Evolutionary conservation across 2,797 vertebrate species (phyloP).

Genomic region (Xenopus petersii): DNA sequence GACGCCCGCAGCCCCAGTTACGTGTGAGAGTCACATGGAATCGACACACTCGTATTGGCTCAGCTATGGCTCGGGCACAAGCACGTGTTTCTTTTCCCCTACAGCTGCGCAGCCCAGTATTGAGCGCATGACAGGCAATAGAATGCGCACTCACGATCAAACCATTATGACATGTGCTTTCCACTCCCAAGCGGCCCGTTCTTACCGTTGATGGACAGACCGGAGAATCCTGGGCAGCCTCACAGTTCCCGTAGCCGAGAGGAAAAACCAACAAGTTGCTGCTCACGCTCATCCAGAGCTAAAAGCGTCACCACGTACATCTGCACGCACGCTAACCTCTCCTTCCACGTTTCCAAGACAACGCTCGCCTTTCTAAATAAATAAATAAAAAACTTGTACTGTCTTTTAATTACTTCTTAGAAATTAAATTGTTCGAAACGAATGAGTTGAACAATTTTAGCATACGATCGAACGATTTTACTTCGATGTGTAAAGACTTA

Average conservation of each 20-base stretch:
- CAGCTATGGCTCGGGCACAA: not conserved
- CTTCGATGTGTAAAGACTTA: too few relatives aligned
- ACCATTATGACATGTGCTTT: too few relatives aligned
- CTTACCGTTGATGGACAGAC: constrained; percentile 37
- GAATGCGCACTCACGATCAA: not conserved
- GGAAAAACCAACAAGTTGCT: constrained; percentile 70
- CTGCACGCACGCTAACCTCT: constrained; percentile 29
- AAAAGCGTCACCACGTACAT: constrained; percentile 91
- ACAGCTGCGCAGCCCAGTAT: not conserved
- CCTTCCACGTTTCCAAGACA: constrained; percentile 65
- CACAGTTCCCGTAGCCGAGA: constrained; percentile 53
- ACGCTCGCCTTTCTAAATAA: constrained; percentile 50
- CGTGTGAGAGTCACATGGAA: not conserved
- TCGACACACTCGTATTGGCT: not conserved
- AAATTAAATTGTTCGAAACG: too few relatives aligned
- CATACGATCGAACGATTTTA: too few relatives aligned
- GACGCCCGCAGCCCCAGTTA: not conserved
- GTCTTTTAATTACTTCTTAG: too few relatives aligned
- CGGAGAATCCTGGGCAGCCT: constrained; percentile 46
- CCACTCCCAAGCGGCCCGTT: not conserved
- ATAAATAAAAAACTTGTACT: too few relatives aligned
- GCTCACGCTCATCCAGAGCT: constrained; percentile 92
- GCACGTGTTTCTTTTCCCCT: not conserved
- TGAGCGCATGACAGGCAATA: not conserved
- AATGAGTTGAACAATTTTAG: too few relatives aligned